Evolutionary conservation across 2,113 vertebrate genomes (phyloP).

Genomic region (Chamaea fasciata): DNA sequence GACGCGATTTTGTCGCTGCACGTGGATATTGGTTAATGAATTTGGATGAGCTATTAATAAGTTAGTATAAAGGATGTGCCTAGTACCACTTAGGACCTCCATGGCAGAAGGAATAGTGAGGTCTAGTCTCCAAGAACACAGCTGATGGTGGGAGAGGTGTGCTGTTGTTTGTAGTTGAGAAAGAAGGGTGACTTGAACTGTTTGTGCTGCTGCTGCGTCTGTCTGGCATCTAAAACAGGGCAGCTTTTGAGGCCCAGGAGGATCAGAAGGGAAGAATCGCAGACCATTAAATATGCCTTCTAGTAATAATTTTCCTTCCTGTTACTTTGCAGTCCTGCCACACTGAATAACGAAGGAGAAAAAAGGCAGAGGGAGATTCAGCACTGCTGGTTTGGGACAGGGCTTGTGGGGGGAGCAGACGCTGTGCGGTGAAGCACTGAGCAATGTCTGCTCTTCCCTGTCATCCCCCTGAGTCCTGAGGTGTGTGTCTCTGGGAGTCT

Average conservation of each 20-base stretch:
- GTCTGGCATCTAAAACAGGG: neutral
- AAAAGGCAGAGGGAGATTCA: neutral
- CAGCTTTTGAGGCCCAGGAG: neutral
- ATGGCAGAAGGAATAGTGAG: neutral
- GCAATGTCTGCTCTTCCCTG: neutral
- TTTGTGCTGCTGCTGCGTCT: neutral
- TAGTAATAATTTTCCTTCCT: neutral
- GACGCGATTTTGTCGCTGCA: neutral
- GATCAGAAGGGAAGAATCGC: neutral
- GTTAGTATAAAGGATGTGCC: neutral
- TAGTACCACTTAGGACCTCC: neutral
- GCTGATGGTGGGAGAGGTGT: neutral
- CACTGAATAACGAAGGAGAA: neutral
- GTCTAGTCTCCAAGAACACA: neutral
- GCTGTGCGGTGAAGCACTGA: accelerated
- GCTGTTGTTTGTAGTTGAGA: neutral
- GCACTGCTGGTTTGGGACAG: neutral
- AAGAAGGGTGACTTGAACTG: neutral
- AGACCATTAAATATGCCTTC: neutral
- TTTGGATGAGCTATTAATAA: neutral
- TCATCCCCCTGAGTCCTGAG: neutral
- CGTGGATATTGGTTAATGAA: neutral
- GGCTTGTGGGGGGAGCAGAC: neutral
- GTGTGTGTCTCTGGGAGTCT: neutral
- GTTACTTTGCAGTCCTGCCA: neutral